Conservation (phyloP, 2,113 vertebrate genomes). For the Thoracochromis brauschi region DNA sequence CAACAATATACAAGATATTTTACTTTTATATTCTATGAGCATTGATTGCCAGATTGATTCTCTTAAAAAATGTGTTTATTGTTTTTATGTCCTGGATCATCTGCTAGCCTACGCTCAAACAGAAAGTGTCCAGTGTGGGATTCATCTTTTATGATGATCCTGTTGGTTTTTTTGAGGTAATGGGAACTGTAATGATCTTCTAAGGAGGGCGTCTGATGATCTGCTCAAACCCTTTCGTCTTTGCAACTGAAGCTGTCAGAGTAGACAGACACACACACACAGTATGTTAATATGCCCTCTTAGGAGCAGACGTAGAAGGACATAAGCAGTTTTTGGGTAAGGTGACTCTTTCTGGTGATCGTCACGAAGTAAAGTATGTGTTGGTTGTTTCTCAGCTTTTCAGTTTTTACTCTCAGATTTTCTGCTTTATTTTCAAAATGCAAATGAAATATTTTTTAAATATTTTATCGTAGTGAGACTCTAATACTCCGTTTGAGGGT, state of each 20-base stretch:
- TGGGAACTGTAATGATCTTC: not conserved
- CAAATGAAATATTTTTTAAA: not conserved
- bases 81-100: not conserved
- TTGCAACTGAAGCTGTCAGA: not conserved
- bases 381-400: not conserved
- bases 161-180: not conserved
- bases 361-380: not conserved
- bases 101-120: not conserved
- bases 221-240: not conserved
- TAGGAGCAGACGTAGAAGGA: not conserved
- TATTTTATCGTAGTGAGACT: not conserved
- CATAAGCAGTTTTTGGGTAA: not conserved
- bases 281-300: not conserved
- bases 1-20: not conserved
- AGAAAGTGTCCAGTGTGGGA: not conserved
- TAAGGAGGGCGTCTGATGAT: not conserved
- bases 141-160: not conserved
- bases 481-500: not conserved
- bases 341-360: not conserved
- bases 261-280: not conserved
- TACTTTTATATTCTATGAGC: not conserved
- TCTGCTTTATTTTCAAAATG: not conserved
- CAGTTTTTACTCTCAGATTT: not conserved
- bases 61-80: not conserved
- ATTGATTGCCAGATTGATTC: not conserved